Evolutionary conservation across 2,888 invertebrate genomes (phyloP), one percentile per base, ranked within the genome.

Genomic region (Tetragonisca angustula): DNA sequence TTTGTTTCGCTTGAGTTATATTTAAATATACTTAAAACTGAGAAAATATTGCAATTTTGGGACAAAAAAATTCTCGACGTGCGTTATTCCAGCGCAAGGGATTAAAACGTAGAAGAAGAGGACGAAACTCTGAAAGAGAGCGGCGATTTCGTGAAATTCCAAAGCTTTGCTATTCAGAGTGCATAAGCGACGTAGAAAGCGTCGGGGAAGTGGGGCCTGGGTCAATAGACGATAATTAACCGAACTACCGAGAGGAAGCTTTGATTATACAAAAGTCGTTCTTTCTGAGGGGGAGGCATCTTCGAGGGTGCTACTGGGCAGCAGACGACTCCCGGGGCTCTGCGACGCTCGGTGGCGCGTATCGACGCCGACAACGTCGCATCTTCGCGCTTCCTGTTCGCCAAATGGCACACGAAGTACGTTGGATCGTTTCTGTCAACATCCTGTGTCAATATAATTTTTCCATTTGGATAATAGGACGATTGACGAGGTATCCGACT

Each of bases 341-440:
- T 87, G 93, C 91, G 93, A 93, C 91, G 92, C 92, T 91, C 86
- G 89, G 83, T 86, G 90, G 91, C 88, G 92, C 93, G 91, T 92
- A 92, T 93, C 93, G 91, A 90, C 91, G 90, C 92, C 92, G 91
- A 92, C 89, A 88, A 89, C 89, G 77, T 85, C 84, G 89, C 87
- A 88, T 87, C 86, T 87, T 80, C 52, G 85, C 81, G 78, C 82
- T 73, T 88, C 87, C 82, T 69, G 72, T 73, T 64, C 43, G 61
- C 17, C 24, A 61, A 76, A 74, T 67, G 43, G 69, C 13, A 11
- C 61, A 27, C 65, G 36, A 32, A 64, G 70, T 79, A 43, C 65
- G 65, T 24, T 21, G 56, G 27, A 73, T 77, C 69, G 64, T 71
- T 27, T 86, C 75, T 76, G 83, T 83, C 56, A 56, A 56, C n/a